phyloP scores from a whole-genome alignment of 2,888 invertebrate species.

The Rhagonycha lutea region DNA sequence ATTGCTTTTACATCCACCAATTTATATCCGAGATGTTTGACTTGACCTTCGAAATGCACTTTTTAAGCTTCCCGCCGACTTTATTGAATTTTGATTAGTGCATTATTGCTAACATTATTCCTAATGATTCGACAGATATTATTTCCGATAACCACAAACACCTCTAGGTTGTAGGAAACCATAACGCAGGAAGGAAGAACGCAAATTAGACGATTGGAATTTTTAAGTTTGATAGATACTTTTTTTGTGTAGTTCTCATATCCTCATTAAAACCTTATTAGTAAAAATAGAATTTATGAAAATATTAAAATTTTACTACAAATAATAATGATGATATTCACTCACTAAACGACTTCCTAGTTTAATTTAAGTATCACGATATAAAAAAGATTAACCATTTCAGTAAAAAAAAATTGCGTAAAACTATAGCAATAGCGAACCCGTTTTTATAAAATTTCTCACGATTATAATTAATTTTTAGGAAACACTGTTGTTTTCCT shows the following conservation, averaged over 20 bases:
- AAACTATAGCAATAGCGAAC: not conserved
- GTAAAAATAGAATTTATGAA: too few relatives aligned
- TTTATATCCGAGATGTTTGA: slow-evolving; percentile 21
- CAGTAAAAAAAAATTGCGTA: not conserved
- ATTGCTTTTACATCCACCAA: slow-evolving; percentile 28
- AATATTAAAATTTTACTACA: not conserved
- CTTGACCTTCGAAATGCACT: slow-evolving; percentile 18
- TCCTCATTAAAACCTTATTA: too few relatives aligned
- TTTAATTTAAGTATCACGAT: slow-evolving; percentile 3
- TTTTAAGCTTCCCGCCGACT: slow-evolving; percentile 24
- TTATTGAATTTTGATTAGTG: slow-evolving; percentile 1
- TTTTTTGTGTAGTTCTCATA: too few relatives aligned
- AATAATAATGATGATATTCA: not conserved
- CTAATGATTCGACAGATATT: not conserved
- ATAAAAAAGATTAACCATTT: slow-evolving; percentile 3
- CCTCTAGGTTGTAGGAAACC: not conserved
- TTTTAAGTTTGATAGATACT: not conserved
- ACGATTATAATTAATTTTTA: slow-evolving; percentile 5
- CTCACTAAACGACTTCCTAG: slow-evolving; percentile 2
- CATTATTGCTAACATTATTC: not conserved
- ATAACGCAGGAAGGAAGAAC: not conserved
- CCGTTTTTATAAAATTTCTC: slow-evolving; percentile 1
- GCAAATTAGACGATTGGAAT: not conserved
- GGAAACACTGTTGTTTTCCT: slow-evolving; percentile 1
- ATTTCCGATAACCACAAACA: not conserved